Base-by-base conservation (phyloP, 1,140 invertebrate genomes). In the Campodea augens region DNA sequence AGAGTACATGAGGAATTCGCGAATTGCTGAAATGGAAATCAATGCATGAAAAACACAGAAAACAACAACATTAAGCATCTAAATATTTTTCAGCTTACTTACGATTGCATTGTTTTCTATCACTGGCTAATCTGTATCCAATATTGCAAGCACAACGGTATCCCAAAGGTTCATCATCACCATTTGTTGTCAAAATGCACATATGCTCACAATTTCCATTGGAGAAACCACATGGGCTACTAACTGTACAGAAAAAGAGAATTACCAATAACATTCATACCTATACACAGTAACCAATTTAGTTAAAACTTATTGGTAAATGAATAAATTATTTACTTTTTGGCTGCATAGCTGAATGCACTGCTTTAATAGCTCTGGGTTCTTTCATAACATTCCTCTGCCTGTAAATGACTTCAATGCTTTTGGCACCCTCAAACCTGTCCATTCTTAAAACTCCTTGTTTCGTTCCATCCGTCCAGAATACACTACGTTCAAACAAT, bases 1-100 rank as follows among this genome's bases (percentile, higher is more conserved):
- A 0, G 90, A 95, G 61, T 96, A 98, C 71, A 98, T 81, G 0
- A 98, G 68, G 58, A 98, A 98, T 53, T 96, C 87, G 25, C 77
- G 70, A 0, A 96, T 80, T 18, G 78, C 69, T 70, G 53, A 44
- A 62, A 59, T 47, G 46, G 39, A 52, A 45, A 44, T 22, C 41
- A 49, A 44, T 41, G 20, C 40, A 38, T 38, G n/a, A 15, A 10
- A 44, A 4, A 39, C 10, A 39, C 7, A 12, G 5, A 39, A 39
- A 7, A 10, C 10, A 7, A 39, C 19, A 39, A 7, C 10, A 7
- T 12, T 19, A 10, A 39, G 19, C 5, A 12, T 39, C 10, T 5
- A 39, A 12, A 12, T 39, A 39, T 19, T 7, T 12, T 7, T 39
- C n/a, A 32, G 15, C 7, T 32, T 7, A 58, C 67, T 64, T 63